These are phyloP conservation scores for Drosophila emarginata DNA, from an alignment of 2,888 invertebrate species.

Conservation along the genomic window DNA sequence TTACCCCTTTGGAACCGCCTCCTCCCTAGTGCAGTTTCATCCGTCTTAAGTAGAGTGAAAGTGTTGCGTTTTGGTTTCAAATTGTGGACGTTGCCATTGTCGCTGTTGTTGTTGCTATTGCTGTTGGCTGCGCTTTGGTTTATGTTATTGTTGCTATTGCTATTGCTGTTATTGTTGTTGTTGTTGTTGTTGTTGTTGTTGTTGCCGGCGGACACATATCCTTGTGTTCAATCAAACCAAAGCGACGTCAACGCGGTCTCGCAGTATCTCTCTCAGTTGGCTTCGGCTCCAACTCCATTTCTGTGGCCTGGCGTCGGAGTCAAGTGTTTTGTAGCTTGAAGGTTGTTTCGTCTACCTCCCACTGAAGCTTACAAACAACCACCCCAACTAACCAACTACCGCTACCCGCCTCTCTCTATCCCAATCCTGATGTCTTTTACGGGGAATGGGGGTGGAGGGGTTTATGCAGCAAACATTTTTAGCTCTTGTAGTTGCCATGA, in stretches of 20 bases:
- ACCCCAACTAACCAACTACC: constrained; percentile 3
- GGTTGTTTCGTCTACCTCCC: constrained; percentile 71
- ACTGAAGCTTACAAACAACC: constrained; percentile 36
- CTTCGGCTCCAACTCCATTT: neutral
- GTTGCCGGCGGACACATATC: constrained; percentile 70
- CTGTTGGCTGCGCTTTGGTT: constrained; percentile 39
- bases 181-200: constrained; percentile 44
- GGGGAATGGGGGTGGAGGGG: too few relatives aligned
- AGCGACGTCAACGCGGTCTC: constrained; percentile 71
- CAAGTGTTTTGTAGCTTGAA: constrained; percentile 76
- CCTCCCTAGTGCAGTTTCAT: constrained; percentile 45
- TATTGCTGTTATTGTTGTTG: constrained; percentile 32
- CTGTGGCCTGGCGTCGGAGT: constrained; percentile 44
- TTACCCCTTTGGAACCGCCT: constrained; percentile 20
- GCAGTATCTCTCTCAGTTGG: neutral
- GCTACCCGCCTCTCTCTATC: neutral
- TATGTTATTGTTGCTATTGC: constrained; percentile 44
- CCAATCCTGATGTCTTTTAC: too few relatives aligned
- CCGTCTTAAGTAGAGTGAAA: constrained; percentile 75
- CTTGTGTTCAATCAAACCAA: constrained; percentile 77
- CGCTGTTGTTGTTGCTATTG: constrained; percentile 32
- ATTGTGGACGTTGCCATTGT: constrained; percentile 43
- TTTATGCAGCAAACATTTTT: constrained; percentile 69
- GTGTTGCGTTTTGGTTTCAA: constrained; percentile 74
- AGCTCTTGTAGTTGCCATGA: constrained; percentile 73